A percentile compares a stretch with the other conserved stretches of the same genome.
These are phyloP conservation scores for Slavum lentiscoides DNA, from an alignment of 2,888 invertebrate genomes.

Conservation along the genomic window DNA sequence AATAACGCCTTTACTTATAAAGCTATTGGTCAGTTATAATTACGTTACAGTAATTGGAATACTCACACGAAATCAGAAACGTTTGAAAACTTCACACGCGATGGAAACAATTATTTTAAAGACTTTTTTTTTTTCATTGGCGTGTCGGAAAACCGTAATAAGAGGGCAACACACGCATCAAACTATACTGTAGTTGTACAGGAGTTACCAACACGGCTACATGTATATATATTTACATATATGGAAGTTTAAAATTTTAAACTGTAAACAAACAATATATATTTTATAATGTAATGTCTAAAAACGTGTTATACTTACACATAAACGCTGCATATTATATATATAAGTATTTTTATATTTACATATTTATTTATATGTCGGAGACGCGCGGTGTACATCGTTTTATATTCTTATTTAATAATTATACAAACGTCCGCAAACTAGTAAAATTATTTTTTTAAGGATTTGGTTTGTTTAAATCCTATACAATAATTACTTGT, in stretches of 20 bases:
- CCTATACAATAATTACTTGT: too few species aligned
- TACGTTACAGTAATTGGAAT: constrained; percentile 5
- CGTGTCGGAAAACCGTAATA: constrained; percentile 20
- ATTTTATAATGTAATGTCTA: too few species aligned
- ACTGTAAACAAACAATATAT: too few species aligned
- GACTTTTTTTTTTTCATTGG: constrained; percentile 3
- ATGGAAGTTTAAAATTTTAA: not conserved
- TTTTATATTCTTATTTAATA: too few species aligned
- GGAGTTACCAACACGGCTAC: not conserved
- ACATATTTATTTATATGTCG: not conserved
- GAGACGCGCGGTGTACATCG: too few species aligned
- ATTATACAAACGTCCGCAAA: too few species aligned
- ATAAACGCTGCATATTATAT: too few species aligned
- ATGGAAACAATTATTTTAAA: constrained; percentile 30
- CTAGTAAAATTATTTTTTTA: too few species aligned
- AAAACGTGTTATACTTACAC: too few species aligned
- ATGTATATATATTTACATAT: not conserved
- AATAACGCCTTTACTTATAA: not conserved
- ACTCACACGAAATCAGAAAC: constrained; percentile 36
- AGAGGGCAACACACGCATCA: constrained; percentile 1
- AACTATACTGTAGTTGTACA: constrained; percentile 5
- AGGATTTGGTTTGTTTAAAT: too few species aligned
- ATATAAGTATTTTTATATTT: too few species aligned
- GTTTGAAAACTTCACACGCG: not conserved
- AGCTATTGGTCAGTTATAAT: not conserved